Conservation (phyloP, 2,797 vertebrate genomes). For the Zonotrichia albicollis region DNA sequence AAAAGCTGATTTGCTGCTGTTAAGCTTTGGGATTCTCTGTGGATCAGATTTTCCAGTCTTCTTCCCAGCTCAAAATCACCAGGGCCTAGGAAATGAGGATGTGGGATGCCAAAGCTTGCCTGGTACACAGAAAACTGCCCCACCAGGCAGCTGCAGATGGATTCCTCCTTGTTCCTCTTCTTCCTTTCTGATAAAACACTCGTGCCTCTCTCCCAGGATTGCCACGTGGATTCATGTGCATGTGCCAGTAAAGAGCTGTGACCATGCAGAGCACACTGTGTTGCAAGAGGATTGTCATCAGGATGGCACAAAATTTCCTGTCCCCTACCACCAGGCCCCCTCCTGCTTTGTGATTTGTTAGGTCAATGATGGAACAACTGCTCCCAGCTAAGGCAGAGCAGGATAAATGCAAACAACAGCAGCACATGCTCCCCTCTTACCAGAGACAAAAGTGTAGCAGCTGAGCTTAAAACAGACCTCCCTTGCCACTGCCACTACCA, state of each 20-base stretch:
- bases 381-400: neutral
- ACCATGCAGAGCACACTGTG: neutral
- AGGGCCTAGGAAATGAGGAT: neutral
- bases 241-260: neutral
- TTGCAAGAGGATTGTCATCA: neutral
- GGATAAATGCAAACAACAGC: neutral
- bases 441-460: neutral
- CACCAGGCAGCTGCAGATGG: neutral
- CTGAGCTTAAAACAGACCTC: neutral
- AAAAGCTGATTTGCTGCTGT: slow-evolving; percentile 38
- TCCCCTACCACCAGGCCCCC: neutral
- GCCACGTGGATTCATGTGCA: neutral
- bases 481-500: neutral
- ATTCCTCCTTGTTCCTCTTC: neutral
- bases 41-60: neutral
- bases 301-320: neutral
- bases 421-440: neutral
- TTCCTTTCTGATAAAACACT: neutral
- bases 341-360: neutral
- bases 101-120: neutral
- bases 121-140: neutral
- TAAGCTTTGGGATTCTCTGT: neutral
- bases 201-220: neutral
- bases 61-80: neutral
- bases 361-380: neutral